Conservation (phyloP, 2,113 vertebrate species). For the Clinocottus analis region DNA sequence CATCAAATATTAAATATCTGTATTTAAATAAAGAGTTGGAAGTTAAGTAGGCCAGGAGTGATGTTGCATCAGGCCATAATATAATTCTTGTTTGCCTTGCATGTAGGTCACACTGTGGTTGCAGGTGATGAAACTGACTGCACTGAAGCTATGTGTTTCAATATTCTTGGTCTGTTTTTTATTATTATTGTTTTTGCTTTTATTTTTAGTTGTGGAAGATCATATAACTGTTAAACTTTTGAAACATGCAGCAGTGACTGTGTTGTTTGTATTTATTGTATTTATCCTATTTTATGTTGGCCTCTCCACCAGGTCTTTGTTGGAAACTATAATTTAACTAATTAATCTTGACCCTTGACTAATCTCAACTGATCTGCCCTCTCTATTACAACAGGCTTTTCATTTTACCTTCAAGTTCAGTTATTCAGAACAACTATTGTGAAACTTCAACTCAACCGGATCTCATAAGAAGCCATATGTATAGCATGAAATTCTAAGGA, state of each 20-base stretch:
- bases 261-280: not conserved
- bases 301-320: not conserved
- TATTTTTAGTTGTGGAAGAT: not conserved
- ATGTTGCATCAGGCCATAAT: slow-evolving; percentile 6
- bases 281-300: not conserved
- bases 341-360: too few species aligned
- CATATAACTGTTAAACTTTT: not conserved
- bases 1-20: not conserved
- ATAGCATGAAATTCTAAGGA: too few species aligned
- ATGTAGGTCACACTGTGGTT: slow-evolving; percentile 5
- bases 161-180: not conserved
- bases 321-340: too few species aligned
- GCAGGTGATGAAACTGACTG: not conserved
- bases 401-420: not conserved
- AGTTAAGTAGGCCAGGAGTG: not conserved
- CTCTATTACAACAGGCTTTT: not conserved
- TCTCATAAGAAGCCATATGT: too few species aligned
- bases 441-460: not conserved
- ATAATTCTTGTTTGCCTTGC: not conserved
- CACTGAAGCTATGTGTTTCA: not conserved
- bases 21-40: slow-evolving; percentile 1
- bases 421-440: not conserved
- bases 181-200: not conserved
- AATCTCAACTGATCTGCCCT: too few species aligned
- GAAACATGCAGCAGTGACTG: not conserved